phyloP scores from a whole-genome alignment of 2,888 invertebrate species.

The Periphyllus acericola region DNA sequence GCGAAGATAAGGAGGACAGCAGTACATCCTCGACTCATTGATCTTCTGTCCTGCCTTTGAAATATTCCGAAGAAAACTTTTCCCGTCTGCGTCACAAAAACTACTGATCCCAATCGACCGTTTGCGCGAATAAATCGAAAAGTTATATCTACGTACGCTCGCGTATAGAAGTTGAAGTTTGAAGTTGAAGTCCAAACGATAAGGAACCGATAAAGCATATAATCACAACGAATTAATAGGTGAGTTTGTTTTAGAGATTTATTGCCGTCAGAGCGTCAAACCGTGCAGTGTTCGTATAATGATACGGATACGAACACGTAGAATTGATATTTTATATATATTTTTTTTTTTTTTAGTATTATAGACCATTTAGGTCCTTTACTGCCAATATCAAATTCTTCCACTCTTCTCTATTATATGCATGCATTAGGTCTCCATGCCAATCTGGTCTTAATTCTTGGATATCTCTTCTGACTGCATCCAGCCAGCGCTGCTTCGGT shows the following conservation, averaged over 20 bases:
- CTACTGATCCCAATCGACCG: conserved; percentile 17
- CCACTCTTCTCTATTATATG: too few species aligned
- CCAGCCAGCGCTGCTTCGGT: too few species aligned
- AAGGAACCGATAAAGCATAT: not conserved
- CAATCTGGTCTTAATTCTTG: too few species aligned
- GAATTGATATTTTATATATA: not conserved
- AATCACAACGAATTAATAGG: not conserved
- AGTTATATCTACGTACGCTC: not conserved
- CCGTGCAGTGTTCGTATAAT: not conserved
- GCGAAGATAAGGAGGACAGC: not conserved
- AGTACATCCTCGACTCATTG: conserved; percentile 13
- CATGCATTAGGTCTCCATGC: too few species aligned
- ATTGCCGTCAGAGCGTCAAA: not conserved
- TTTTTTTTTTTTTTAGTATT: too few species aligned
- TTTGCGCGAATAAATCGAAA: conserved; percentile 5
- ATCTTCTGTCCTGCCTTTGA: conserved; percentile 3
- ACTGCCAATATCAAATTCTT: too few species aligned
- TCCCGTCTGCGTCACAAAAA: not conserved
- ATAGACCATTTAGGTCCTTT: too few species aligned
- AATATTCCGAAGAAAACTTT: not conserved
- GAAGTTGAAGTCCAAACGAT: not conserved
- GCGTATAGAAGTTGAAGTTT: not conserved
- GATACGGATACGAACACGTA: not conserved
- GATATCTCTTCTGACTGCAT: too few species aligned
- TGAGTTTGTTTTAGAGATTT: not conserved